These are phyloP conservation scores for Pao palembangensis DNA, from an alignment of 2,113 vertebrate species.

Conservation along the genomic window DNA sequence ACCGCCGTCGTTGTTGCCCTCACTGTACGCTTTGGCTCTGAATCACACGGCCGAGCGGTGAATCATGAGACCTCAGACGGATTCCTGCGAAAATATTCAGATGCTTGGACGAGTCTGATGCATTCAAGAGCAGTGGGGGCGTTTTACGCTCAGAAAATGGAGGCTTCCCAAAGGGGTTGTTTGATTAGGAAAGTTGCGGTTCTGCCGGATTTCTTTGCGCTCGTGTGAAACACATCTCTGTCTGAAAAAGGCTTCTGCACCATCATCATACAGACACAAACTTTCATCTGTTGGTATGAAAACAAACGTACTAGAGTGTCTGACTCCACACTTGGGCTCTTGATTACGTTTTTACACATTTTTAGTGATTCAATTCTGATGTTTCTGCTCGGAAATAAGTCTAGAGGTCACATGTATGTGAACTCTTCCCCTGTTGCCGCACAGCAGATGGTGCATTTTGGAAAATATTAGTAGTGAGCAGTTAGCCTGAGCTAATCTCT, in stretches of 20 bases:
- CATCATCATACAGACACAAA: too few relatives aligned
- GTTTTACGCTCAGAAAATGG: slow-evolving; percentile 14
- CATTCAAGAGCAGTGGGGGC: background rate
- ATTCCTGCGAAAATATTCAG: slow-evolving; percentile 47
- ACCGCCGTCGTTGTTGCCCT: slow-evolving; percentile 2
- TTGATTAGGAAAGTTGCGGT: slow-evolving; percentile 26
- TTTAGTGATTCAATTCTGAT: slow-evolving; percentile 11
- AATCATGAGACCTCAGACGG: slow-evolving; percentile 54
- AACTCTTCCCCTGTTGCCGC: background rate
- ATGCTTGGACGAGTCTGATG: slow-evolving; percentile 32
- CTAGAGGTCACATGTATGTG: background rate
- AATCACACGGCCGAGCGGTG: slow-evolving; percentile 37
- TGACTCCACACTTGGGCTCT: too few relatives aligned
- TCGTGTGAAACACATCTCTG: too few relatives aligned
- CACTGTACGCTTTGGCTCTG: slow-evolving; percentile 30
- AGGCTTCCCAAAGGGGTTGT: slow-evolving; percentile 17
- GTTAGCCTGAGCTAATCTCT: slow-evolving; percentile 27
- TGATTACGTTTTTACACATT: background rate
- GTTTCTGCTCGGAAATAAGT: background rate
- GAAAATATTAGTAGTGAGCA: slow-evolving; percentile 6
- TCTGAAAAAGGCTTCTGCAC: too few relatives aligned
- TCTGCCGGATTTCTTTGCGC: background rate
- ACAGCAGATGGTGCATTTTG: slow-evolving; percentile 4
- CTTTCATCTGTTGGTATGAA: too few relatives aligned
- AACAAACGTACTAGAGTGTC: too few relatives aligned